Conservation (phyloP, 2,888 invertebrate genomes). For the Parnassius mnemosyne region DNA sequence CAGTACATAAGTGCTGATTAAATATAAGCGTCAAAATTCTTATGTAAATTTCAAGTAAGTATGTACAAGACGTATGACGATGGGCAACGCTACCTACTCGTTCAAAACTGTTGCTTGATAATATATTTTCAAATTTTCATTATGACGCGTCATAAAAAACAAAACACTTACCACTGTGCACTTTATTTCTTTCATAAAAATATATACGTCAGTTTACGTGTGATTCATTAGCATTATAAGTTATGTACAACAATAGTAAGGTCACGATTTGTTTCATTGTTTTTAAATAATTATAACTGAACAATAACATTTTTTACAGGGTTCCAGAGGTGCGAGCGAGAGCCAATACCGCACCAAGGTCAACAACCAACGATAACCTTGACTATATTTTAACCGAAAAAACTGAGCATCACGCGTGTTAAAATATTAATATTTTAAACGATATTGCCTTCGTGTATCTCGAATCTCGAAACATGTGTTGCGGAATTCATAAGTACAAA, state of each 20-base stretch:
- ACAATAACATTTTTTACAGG: slow-evolving; percentile 31
- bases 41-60: neutral
- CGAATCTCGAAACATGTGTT: slow-evolving; percentile 18
- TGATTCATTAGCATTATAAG: slow-evolving; percentile 53
- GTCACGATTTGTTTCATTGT: slow-evolving; percentile 67
- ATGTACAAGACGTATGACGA: neutral
- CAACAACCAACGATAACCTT: slow-evolving; percentile 25
- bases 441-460: slow-evolving; percentile 14
- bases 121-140: neutral
- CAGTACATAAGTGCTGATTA: slow-evolving; percentile 33
- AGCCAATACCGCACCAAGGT: slow-evolving; percentile 27
- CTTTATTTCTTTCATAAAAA: slow-evolving; percentile 20
- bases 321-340: slow-evolving; percentile 32
- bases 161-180: slow-evolving; percentile 2
- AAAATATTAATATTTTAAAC: slow-evolving; percentile 14
- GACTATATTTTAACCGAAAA: slow-evolving; percentile 23
- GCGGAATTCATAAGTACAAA: slow-evolving; percentile 27
- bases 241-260: slow-evolving; percentile 62
- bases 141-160: slow-evolving; percentile 7
- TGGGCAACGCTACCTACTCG: neutral
- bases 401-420: slow-evolving; percentile 19
- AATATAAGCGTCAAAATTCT: slow-evolving; percentile 30
- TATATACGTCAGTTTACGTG: slow-evolving; percentile 39
- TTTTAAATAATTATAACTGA: slow-evolving; percentile 43
- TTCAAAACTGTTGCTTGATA: neutral